Evolutionary conservation across 2,888 invertebrate genomes (phyloP), one percentile per base, ranked within the genome.

Genomic region (Adineta ricciae): DNA sequence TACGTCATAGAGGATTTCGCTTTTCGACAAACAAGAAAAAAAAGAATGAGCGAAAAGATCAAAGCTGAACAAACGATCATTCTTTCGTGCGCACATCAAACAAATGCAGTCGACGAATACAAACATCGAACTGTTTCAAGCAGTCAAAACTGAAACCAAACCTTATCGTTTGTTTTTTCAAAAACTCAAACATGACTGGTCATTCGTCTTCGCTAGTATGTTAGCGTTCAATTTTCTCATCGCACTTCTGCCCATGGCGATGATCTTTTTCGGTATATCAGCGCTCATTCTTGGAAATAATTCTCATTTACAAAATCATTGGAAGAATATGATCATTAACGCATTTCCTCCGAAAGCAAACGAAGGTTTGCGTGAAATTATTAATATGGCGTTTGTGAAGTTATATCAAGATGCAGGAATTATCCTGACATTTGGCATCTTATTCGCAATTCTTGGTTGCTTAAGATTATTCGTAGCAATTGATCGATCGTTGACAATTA

Each of bases 151-250:
- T 24, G 78, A 78, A 78, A 78, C 78, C 24, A 78, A 21, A 78
- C 78, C 78, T 24, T 78, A 36, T 41, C 78, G 78, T 41, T 78
- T 78, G 41, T 78, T 78, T 78, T 11, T 78, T 78, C 38, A 78
- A 78, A 78, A 78, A 78, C 41, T 11, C 41, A 78, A 78, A 78
- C 24, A 78, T 78, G 78, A 78, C n/a, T 78, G 78, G 78, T 24
- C 41, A 78, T 41, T 78, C 1, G 78, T 78, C 3, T 78, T 78
- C 24, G 7, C 78, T 38, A 41, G 24, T 78, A 78, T 78, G 78
- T 41, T 78, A 41, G 78, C 78, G 41, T 78, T 78, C n/a, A n/a
- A 41, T 78, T n/a, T 78, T 41, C 41, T 78, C 38, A n/a, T 78
- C 41, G 41, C 78, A 41, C n/a, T 78, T 24, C 24, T 78, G 24